Evolutionary conservation across 2,888 invertebrate species (phyloP), one percentile per base, ranked within the genome.

Genomic region (Sycophila texana): DNA sequence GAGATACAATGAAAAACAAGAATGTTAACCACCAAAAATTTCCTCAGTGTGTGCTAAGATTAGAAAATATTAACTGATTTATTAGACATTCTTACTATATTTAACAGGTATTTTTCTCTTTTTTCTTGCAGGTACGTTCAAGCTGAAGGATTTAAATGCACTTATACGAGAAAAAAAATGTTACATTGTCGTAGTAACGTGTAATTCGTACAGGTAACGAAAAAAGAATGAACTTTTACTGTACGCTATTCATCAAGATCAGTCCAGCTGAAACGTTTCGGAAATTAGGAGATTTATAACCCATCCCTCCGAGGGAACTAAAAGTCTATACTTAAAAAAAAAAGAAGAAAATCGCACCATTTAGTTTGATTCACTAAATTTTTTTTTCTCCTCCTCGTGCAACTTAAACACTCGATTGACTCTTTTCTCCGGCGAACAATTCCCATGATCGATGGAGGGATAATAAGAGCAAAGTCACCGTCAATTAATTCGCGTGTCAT

Each of bases 381-480:
- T 66, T 66, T 66, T 66, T 39, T 67, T 58, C 30, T 61, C 49
- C 39, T 16, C 22, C 63, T n/a, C 12, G 20, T 26, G 14, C 10
- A 10, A 16, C 68, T 70, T 75, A 70, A 16, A 47, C 68, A 68
- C 75, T 51, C 39, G 60, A 26, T 22, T 63, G 13, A 12, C 73
- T 55, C n/a, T 10, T 10, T 39, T 39, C 39, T 39, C 39, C 26
- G 39, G 18, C 18, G 61, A n/a, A 13, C 58, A 58, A 77, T 77
- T 77, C 72, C 12, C 20, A 72, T 72, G 72, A 72, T 77, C 51
- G 72, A 77, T 77, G 77, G 60, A 26, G 7, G 39, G 39, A 72
- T 72, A 66, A 77, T 77, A 77, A 77, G 58, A 72, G 77, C 72
- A 16, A 30, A 51, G 60, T 72, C 66, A 72, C 58, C 72, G 20